Evolutionary conservation across 2,888 invertebrate species (phyloP), one percentile per base, ranked within the genome.

Genomic region (Empis livida): DNA sequence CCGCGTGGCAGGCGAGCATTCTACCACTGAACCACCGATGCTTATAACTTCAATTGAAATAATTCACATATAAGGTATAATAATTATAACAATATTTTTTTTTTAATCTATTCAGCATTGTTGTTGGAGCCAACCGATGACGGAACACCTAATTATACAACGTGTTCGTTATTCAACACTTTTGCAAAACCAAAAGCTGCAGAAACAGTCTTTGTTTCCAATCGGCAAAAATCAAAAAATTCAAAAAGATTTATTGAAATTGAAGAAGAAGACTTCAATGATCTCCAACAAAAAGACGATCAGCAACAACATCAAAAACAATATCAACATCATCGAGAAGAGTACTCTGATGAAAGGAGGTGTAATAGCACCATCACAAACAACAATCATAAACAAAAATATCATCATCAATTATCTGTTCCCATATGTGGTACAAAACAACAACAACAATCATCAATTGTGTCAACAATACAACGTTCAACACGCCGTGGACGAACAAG

Each of bases 1-100:
- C 41, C 41, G 41, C 41, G 41, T 41, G 41, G 41, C 41, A 41
- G 41, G 41, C 41, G 41, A 41, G 41, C 41, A 41, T 41, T 41
- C 41, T 41, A 41, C 41, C 41, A 41, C 41, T 41, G 41, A 41
- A 41, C 41, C 41, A 41, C 41, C 41, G 41, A 41, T 41, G 41
- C 41, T 41, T 41, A n/a, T 39, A 17, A 6, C 9, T 8, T 8
- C 8, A 5, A 2, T 9, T 27, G 23, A 9, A 27, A 27, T 35
- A 35, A 4, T 14, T 35, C 8, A n/a, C 5, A 35, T 35, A 14
- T 35, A 13, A n/a, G 6, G 14, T 15, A 37, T 14, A 37, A 15
- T 15, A 37, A 37, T 14, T 37, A 15, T 16, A 37, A 15, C 9
- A 37, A 37, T 15, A 13, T 14, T 40, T 40, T 40, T 17, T 20